phyloP scores from a whole-genome alignment of 2,797 vertebrate species.

The Octomys mimax region DNA sequence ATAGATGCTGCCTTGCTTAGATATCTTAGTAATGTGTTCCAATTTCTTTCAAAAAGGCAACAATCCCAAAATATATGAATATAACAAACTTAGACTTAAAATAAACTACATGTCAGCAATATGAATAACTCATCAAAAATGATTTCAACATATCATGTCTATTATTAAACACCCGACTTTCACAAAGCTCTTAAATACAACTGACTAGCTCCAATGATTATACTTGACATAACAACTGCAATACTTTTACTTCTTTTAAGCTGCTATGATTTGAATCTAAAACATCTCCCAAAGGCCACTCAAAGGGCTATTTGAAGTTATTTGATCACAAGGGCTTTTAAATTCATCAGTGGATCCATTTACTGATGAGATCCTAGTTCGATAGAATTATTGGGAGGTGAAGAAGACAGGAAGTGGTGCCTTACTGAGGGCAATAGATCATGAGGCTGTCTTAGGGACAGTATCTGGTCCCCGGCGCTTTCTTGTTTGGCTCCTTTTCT shows the following conservation, averaged over 20 bases:
- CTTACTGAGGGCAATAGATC: neutral
- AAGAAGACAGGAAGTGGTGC: neutral
- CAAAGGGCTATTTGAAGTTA: neutral
- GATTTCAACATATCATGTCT: neutral
- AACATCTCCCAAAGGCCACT: neutral
- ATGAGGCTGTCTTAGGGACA: neutral
- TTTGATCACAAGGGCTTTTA: neutral
- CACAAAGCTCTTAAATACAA: neutral
- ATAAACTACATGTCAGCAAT: constrained; percentile 13
- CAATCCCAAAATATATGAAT: neutral
- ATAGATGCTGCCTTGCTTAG: neutral
- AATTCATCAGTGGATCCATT: neutral
- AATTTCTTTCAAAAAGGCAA: neutral
- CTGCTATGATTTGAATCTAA: neutral
- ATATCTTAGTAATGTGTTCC: neutral
- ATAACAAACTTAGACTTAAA: neutral
- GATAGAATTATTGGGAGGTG: neutral
- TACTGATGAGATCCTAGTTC: neutral
- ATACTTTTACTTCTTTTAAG: neutral
- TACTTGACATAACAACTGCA: neutral
- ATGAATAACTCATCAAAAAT: constrained; percentile 25
- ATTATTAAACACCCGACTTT: neutral
- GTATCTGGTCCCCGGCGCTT: neutral
- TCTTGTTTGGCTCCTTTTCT: neutral
- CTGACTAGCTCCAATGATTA: neutral